Evolutionary conservation across 2,888 invertebrate genomes (phyloP).

Genomic region (Lottia scabra): DNA sequence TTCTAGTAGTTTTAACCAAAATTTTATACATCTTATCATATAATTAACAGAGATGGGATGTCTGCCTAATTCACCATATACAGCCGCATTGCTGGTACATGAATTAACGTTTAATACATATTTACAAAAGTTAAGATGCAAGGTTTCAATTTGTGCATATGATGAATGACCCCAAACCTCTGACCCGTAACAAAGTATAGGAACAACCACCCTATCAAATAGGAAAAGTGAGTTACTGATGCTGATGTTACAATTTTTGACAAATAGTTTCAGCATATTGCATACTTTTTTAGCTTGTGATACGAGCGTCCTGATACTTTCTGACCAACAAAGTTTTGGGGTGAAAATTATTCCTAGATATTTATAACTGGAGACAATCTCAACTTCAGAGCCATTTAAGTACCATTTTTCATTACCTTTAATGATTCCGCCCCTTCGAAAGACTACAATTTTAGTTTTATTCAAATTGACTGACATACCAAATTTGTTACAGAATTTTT

Average conservation of each 20-base stretch:
- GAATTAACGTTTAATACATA: not conserved
- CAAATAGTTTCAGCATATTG: not conserved
- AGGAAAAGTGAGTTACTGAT: conserved; percentile 5
- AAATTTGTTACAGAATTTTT: not conserved
- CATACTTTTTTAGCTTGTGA: conserved; percentile 9
- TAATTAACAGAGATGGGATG: conserved; percentile 12
- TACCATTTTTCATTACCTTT: conserved; percentile 18
- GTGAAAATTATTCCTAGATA: conserved; percentile 19
- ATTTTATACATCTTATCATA: conserved; percentile 8
- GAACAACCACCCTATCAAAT: conserved; percentile 16
- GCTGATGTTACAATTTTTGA: not conserved
- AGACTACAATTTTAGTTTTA: conserved; percentile 19
- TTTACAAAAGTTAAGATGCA: conserved; percentile 17
- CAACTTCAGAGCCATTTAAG: conserved; percentile 7
- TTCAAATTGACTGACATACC: conserved; percentile 2
- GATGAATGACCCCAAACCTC: conserved; percentile 16
- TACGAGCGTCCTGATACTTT: not conserved
- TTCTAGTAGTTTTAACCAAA: conserved; percentile 12
- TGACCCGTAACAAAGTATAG: conserved; percentile 13
- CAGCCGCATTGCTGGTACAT: conserved; percentile 10
- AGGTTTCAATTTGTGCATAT: conserved; percentile 11
- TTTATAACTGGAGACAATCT: conserved; percentile 17
- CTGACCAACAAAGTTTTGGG: conserved; percentile 10
- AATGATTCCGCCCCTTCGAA: conserved; percentile 15
- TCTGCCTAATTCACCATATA: conserved; percentile 16